Evolutionary conservation across 2,888 invertebrate genomes (phyloP).

Genomic region (Protophormia terraenovae): DNA sequence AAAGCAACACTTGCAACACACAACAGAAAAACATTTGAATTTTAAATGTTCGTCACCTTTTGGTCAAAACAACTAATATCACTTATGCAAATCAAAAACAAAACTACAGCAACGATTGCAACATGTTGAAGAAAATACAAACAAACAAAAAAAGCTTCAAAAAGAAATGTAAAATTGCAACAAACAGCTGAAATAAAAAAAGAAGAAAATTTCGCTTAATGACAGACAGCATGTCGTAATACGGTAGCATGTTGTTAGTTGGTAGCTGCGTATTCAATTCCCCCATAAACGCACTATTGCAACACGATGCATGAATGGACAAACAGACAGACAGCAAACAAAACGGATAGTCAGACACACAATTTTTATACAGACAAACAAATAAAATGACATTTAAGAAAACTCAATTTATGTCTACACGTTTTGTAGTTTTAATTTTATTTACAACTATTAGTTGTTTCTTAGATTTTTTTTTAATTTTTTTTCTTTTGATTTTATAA

Average conservation of each 20-base stretch:
- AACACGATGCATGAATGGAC: slow-evolving; percentile 30
- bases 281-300: slow-evolving; percentile 46
- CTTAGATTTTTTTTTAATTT: neutral
- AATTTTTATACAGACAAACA: neutral
- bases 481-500: neutral
- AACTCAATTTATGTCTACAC: slow-evolving; percentile 36
- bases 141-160: neutral
- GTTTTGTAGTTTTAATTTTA: slow-evolving; percentile 35
- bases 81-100: slow-evolving; percentile 56
- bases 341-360: neutral
- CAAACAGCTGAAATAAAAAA: slow-evolving; percentile 24
- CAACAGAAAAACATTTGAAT: slow-evolving; percentile 34
- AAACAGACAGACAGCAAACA: neutral
- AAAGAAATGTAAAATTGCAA: slow-evolving; percentile 50
- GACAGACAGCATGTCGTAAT: slow-evolving; percentile 55
- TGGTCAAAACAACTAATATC: slow-evolving; percentile 58
- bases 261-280: slow-evolving; percentile 30
- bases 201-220: slow-evolving; percentile 33
- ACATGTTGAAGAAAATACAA: slow-evolving; percentile 13
- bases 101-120: slow-evolving; percentile 5
- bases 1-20: neutral
- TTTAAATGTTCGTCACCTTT: slow-evolving; percentile 49
- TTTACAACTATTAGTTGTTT: slow-evolving; percentile 37
- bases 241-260: slow-evolving; percentile 47
- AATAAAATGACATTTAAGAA: slow-evolving; percentile 53